Conservation (phyloP, 2,113 vertebrate genomes). For the Megaceryle torquata region DNA sequence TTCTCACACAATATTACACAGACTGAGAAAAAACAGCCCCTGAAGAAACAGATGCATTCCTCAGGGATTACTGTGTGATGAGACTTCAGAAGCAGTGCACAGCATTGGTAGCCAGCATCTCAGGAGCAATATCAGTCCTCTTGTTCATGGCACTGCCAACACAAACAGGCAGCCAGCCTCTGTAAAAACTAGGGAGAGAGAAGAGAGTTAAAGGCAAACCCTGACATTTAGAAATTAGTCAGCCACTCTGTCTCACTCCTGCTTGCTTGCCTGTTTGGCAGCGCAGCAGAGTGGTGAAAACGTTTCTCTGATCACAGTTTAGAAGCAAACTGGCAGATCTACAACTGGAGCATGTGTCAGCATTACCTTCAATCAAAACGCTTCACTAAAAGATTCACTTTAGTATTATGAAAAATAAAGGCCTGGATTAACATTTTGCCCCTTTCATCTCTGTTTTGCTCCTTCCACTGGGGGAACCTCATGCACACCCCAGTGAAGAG, state of each 20-base stretch:
- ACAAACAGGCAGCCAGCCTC: background rate
- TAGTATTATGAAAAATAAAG: background rate
- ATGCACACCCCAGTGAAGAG: rapidly evolving
- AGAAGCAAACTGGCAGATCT: background rate
- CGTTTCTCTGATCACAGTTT: background rate
- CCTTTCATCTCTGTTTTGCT: background rate
- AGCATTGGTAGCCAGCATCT: background rate
- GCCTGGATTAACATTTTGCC: background rate
- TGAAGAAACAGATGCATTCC: background rate
- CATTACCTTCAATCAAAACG: background rate
- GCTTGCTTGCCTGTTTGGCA: background rate
- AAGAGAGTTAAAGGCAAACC: background rate
- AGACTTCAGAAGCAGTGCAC: background rate
- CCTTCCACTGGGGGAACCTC: background rate
- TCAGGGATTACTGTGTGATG: background rate
- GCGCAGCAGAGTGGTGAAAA: background rate
- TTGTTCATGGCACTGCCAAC: background rate
- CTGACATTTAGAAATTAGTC: slow-evolving; percentile 7
- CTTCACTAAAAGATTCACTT: background rate
- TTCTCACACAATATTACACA: background rate
- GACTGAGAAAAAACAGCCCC: background rate
- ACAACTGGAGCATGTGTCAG: background rate
- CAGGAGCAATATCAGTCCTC: background rate
- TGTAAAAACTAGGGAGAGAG: background rate
- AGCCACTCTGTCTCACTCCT: background rate